Evolutionary conservation across 2,113 vertebrate species (phyloP).

Genomic region (Campylomormyrus numenius): DNA sequence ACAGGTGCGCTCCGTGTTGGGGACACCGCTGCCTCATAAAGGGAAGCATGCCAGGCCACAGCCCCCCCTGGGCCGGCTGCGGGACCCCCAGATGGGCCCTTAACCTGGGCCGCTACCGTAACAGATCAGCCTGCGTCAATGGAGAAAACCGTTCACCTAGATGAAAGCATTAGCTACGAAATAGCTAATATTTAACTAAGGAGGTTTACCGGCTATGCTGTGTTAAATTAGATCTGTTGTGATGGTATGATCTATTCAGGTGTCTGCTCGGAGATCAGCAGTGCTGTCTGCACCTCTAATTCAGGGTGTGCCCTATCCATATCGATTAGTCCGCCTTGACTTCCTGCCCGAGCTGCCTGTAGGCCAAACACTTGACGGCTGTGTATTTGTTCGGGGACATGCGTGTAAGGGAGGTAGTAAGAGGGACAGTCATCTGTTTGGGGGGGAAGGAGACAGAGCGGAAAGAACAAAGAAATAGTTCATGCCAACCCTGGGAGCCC

Average conservation of each 20-base stretch:
- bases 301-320: conserved; percentile 52
- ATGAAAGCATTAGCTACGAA: background rate
- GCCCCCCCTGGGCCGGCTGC: too few relatives aligned
- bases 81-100: background rate
- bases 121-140: background rate
- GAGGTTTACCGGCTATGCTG: conserved; percentile 35
- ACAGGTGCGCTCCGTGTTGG: background rate
- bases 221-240: conserved; percentile 24
- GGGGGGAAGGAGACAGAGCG: conserved; percentile 43
- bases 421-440: conserved; percentile 45
- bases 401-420: conserved; percentile 54
- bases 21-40: background rate
- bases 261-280: conserved; percentile 41
- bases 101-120: background rate
- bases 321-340: conserved; percentile 55
- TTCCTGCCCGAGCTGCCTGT: conserved; percentile 48
- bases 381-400: conserved; percentile 50
- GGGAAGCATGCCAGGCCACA: background rate
- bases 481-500: background rate
- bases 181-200: background rate
- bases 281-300: conserved; percentile 40
- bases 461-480: background rate
- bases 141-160: background rate
- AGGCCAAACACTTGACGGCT: conserved; percentile 47
- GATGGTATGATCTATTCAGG: conserved; percentile 37